These are phyloP conservation scores for Pilophorus perplexus DNA, from an alignment of 2,888 invertebrate genomes.

Conservation along the genomic window DNA sequence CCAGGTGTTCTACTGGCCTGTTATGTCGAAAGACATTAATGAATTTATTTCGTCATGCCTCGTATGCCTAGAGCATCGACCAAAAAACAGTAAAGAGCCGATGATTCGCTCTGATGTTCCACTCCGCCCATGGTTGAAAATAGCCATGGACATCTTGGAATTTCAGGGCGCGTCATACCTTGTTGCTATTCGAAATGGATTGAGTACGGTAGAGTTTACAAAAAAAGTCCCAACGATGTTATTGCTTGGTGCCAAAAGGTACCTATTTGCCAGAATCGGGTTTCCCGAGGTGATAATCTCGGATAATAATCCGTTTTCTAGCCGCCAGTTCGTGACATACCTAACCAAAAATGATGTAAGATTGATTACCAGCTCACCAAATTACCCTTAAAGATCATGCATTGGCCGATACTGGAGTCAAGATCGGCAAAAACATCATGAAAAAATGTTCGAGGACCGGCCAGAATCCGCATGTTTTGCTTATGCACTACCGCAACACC, in stretches of 20 bases:
- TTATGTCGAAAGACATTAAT: conserved; percentile 50
- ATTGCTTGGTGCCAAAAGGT: background rate
- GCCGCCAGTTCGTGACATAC: background rate
- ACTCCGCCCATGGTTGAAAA: background rate
- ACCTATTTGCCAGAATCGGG: too few species aligned
- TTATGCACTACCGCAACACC: background rate
- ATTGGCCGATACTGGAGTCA: background rate
- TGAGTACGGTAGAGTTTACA: conserved; percentile 22
- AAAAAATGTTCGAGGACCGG: background rate
- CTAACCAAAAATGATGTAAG: background rate
- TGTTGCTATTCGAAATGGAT: conserved; percentile 24
- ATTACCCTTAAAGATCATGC: background rate
- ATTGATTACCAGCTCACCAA: background rate
- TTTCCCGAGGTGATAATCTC: too few species aligned
- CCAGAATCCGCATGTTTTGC: background rate
- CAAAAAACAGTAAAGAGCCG: background rate
- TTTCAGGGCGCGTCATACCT: background rate
- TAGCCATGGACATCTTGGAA: conserved; percentile 25
- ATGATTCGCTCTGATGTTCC: background rate
- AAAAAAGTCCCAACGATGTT: conserved; percentile 33
- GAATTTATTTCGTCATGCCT: conserved; percentile 35
- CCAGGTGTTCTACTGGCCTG: conserved; percentile 50
- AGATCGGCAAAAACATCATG: background rate
- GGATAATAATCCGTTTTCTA: background rate
- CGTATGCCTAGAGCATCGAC: background rate